Conservation (phyloP, 2,113 vertebrate species). For the Sapajus apella region DNA sequence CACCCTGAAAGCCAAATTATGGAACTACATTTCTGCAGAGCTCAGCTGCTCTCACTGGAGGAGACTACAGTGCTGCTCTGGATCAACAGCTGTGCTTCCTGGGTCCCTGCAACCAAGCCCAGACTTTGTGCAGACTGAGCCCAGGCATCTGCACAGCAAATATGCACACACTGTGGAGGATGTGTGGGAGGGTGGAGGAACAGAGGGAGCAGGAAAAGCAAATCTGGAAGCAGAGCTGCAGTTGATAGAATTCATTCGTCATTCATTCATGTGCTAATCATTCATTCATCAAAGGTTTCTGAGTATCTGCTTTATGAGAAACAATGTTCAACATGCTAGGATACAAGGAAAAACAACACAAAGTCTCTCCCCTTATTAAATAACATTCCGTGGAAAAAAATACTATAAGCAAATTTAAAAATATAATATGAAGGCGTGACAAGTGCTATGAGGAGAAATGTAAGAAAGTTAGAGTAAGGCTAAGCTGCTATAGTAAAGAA, state of each 20-base stretch:
- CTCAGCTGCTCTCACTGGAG: background rate
- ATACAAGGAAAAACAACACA: background rate
- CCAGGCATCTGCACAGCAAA: background rate
- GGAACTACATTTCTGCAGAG: background rate
- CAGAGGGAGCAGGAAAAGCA: background rate
- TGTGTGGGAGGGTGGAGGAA: background rate
- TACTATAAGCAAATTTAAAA: background rate
- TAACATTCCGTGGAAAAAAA: background rate
- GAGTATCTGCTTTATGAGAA: background rate
- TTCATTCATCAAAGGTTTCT: background rate
- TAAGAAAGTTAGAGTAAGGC: background rate
- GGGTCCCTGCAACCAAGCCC: background rate
- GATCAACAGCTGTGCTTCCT: background rate
- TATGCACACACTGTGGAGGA: background rate
- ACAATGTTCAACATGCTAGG: background rate
- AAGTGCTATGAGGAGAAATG: background rate
- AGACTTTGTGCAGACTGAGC: background rate
- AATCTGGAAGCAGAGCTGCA: background rate
- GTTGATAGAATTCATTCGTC: background rate
- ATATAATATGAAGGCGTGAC: background rate
- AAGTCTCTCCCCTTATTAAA: background rate
- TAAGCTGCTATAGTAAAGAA: background rate
- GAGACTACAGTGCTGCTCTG: background rate
- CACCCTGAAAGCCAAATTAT: conserved; percentile 20
- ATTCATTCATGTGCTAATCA: no score